These are phyloP conservation scores for Haliclystus octoradiatus DNA, from an alignment of 30 jellyfish, hydroid and myxozoan genomes.

Conservation along the genomic window DNA sequence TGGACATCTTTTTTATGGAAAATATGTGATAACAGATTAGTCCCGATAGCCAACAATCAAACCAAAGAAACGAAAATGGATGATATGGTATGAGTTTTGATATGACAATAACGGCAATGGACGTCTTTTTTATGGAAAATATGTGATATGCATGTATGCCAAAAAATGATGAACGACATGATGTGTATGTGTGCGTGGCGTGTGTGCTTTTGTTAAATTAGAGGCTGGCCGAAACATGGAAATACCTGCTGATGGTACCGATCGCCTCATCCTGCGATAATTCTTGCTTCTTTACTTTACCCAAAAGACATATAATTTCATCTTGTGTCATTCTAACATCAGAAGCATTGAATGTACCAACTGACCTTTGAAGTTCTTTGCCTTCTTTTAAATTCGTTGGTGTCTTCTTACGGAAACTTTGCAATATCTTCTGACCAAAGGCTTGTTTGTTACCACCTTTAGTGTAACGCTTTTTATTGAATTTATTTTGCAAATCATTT, in stretches of 20 bases:
- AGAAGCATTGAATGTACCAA: conserved; percentile 37
- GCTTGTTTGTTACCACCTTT: not conserved
- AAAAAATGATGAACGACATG: not conserved
- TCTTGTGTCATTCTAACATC: conserved; percentile 50
- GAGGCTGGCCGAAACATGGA: too few relatives aligned
- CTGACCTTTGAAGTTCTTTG: not conserved
- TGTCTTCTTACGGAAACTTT: conserved; percentile 28
- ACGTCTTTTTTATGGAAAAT: too few relatives aligned
- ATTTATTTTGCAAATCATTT: not conserved
- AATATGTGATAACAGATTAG: too few relatives aligned
- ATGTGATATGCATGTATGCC: too few relatives aligned
- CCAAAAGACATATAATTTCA: conserved; percentile 37
- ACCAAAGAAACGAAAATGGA: too few relatives aligned
- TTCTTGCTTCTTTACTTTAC: conserved; percentile 63
- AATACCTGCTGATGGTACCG: conserved; percentile 42
- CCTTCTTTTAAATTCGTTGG: conserved; percentile 13
- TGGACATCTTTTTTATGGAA: too few relatives aligned
- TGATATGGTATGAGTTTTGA: too few relatives aligned
- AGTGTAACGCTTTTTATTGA: not conserved
- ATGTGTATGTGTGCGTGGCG: not conserved
- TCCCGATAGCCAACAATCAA: too few relatives aligned
- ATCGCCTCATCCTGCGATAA: conserved; percentile 54
- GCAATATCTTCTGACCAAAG: not conserved
- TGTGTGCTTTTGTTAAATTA: not conserved
- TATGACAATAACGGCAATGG: too few relatives aligned